Conservation (phyloP, 1,140 invertebrate genomes). For the Bombus pyrosoma region DNA sequence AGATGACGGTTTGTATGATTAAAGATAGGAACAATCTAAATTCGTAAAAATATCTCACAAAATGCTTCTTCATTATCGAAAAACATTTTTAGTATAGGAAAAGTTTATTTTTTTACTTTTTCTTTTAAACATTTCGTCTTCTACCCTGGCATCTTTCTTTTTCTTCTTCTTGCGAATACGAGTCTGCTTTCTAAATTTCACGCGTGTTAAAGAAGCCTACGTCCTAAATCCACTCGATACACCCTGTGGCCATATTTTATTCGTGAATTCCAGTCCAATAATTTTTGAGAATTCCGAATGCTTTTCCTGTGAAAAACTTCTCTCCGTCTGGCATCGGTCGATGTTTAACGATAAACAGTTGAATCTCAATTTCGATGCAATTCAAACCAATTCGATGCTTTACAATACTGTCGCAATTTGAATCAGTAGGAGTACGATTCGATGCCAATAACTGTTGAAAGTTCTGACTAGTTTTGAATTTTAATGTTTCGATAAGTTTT, state of each 20-base stretch:
- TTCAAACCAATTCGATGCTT: background rate
- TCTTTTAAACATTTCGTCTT: background rate
- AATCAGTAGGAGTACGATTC: background rate
- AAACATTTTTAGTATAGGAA: background rate
- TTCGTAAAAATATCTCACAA: background rate
- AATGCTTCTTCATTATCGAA: conserved; percentile 1
- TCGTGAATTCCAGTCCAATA: conserved; percentile 38
- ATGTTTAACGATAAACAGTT: background rate
- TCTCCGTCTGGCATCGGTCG: background rate
- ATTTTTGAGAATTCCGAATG: conserved; percentile 32
- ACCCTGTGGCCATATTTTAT: background rate
- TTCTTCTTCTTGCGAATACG: too few species aligned
- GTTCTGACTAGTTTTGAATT: too few species aligned
- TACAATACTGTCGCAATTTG: background rate
- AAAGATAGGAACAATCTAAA: too few species aligned
- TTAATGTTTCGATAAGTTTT: too few species aligned
- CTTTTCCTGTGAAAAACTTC: background rate
- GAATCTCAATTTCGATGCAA: background rate
- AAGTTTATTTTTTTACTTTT: too few species aligned
- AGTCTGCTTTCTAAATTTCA: conserved; percentile 24
- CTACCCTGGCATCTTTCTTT: background rate
- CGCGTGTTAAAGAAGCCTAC: conserved; percentile 6
- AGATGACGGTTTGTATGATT: too few species aligned
- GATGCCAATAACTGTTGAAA: background rate
- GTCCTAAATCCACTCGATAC: conserved; percentile 22